A percentile compares a stretch with the other conserved stretches of the same genome.
Evolutionary conservation across 2,113 vertebrate species (phyloP).

Genomic region (Corydoras maculifer): DNA sequence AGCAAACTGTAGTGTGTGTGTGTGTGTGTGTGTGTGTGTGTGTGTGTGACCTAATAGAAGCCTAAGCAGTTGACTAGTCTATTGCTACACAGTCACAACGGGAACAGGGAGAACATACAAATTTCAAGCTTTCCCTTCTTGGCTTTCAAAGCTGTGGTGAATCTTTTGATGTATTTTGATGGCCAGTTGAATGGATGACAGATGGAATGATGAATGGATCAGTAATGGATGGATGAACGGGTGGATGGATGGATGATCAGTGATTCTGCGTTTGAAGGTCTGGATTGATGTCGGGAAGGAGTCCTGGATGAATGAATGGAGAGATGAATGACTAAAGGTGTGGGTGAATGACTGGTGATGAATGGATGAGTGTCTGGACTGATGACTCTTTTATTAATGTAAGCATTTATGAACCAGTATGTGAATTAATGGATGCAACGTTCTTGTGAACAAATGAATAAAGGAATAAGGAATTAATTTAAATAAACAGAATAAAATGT

Average conservation of each 20-base stretch:
- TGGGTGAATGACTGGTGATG: not conserved
- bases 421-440: too few relatives aligned
- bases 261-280: not conserved
- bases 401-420: too few relatives aligned
- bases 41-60: too few relatives aligned
- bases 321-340: conserved; percentile 4
- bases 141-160: not conserved
- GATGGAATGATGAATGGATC: not conserved
- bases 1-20: too few relatives aligned
- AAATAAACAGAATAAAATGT: too few relatives aligned
- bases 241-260: not conserved
- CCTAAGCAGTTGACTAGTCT: too few relatives aligned
- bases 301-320: not conserved
- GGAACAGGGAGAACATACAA: too few relatives aligned
- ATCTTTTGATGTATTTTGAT: not conserved
- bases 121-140: not conserved
- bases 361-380: not conserved
- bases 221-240: not conserved
- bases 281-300: not conserved
- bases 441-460: too few relatives aligned
- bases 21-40: too few relatives aligned
- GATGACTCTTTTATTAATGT: too few relatives aligned
- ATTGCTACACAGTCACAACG: too few relatives aligned
- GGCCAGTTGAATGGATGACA: not conserved
- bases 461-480: too few relatives aligned